Percentiles rank a stretch among this genome's conserved stretches.
These are phyloP conservation scores for Myioborus melanocephalus DNA, from an alignment of 2,797 vertebrate species.

Conservation along the genomic window DNA sequence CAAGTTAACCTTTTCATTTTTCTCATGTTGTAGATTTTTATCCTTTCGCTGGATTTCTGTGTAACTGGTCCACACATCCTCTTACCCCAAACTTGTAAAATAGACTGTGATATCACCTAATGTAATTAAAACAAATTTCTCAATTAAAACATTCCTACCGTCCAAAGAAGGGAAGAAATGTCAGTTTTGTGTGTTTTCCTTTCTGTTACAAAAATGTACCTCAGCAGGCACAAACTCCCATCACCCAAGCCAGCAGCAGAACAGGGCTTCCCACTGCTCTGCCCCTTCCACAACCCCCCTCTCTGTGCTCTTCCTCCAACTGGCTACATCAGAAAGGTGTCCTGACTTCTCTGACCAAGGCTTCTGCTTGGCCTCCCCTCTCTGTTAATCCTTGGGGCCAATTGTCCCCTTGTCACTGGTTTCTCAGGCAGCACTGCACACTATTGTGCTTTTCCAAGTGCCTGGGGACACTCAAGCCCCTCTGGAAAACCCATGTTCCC, in stretches of 20 bases:
- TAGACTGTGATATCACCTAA: conserved; percentile 78
- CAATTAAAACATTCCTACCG: conserved; percentile 77
- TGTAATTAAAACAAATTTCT: conserved; percentile 76
- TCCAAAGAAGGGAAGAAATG: conserved; percentile 60
- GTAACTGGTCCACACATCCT: conserved; percentile 67
- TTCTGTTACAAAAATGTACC: not conserved
- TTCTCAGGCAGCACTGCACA: not conserved
- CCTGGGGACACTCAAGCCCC: not conserved
- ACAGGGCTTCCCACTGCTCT: not conserved
- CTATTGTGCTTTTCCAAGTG: not conserved
- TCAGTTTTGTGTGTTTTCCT: not conserved
- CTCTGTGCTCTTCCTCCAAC: not conserved
- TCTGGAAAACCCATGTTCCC: not conserved
- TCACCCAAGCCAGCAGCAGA: not conserved
- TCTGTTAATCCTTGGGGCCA: accelerated
- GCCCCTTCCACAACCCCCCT: no score
- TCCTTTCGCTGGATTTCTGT: conserved; percentile 49
- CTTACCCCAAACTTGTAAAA: conserved; percentile 77
- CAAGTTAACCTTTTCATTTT: conserved; percentile 53
- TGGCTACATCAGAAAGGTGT: not conserved
- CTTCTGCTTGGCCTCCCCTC: not conserved
- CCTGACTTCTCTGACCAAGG: not conserved
- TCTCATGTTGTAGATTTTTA: conserved; percentile 65
- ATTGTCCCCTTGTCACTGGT: not conserved
- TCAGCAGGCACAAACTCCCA: not conserved